phyloP scores from a whole-genome alignment of 2,888 invertebrate genomes.

The Neoaliturus tenellus region DNA sequence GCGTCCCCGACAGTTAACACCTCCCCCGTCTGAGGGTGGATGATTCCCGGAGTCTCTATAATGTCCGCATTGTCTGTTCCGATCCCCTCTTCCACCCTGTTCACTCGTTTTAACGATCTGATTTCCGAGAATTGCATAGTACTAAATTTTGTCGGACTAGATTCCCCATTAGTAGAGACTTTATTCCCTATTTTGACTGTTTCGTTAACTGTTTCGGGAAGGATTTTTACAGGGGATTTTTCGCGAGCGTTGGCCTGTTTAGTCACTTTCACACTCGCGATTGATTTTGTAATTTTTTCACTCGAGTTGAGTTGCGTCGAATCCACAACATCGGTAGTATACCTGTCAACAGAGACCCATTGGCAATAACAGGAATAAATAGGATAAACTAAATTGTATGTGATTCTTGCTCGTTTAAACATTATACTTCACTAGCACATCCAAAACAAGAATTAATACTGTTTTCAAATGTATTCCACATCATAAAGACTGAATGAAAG shows the following conservation, averaged over 20 bases:
- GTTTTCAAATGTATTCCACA: no score
- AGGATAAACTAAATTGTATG: conserved; percentile 28
- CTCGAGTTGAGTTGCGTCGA: conserved; percentile 28
- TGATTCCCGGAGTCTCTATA: conserved; percentile 87
- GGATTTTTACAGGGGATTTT: conserved; percentile 36
- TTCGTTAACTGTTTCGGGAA: conserved; percentile 20
- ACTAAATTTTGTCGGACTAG: conserved; percentile 68
- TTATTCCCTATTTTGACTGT: conserved; percentile 54
- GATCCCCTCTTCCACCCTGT: conserved; percentile 83
- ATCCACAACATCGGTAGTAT: conserved; percentile 49
- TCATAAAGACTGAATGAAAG: no score
- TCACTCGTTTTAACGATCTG: conserved; percentile 84
- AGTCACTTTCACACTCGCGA: conserved; percentile 57
- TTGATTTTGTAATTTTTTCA: conserved; percentile 53
- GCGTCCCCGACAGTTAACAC: conserved; percentile 95
- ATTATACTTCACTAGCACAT: not conserved
- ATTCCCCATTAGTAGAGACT: conserved; percentile 52
- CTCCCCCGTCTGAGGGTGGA: conserved; percentile 91
- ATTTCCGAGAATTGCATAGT: conserved; percentile 83
- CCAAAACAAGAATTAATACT: no score
- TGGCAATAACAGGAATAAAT: conserved; percentile 14
- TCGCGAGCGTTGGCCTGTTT: conserved; percentile 50
- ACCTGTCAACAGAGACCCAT: conserved; percentile 38
- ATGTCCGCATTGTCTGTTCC: conserved; percentile 75
- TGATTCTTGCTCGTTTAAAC: not conserved